Evolutionary conservation across 1,140 invertebrate species (phyloP), one percentile per base, ranked within the genome.

Genomic region (Phortica variegata): DNA sequence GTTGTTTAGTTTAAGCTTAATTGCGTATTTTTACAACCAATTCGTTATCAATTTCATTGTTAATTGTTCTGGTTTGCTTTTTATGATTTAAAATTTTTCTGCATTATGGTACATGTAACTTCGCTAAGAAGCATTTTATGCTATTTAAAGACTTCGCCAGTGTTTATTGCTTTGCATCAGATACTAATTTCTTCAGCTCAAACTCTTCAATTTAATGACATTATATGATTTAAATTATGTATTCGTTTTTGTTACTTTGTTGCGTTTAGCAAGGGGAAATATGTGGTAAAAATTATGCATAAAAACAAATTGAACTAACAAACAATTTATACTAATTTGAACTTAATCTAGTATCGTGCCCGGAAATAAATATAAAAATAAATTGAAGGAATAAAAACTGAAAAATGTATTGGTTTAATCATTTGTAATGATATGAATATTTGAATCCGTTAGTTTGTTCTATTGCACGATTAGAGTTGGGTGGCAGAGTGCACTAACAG

Each of bases 111-210:
- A 26, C 5, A 6, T 26, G 10, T 26, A 6, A 56, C 50, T 58
- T 46, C 51, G 56, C 57, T 51, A 42, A 65, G 54, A 52, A 63
- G 65, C 63, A 68, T 68, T 68, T 55, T 45, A 68, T 68, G 63
- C 65, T 58, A 68, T 68, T 68, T 60, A n/a, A n/a, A n/a, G n/a
- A n/a, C n/a, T 66, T 66, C 57, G 54, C 37, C 40, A 49, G n/a
- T 47, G 56, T 60, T 65, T 63, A 62, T 68, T 63, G 57, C 57
- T 60, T 57, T 55, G 29, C 45, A n/a, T n/a, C n/a, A n/a, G n/a
- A n/a, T n/a, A n/a, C n/a, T n/a, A n/a, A n/a, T n/a, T n/a, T n/a
- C n/a, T n/a, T n/a, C n/a, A n/a, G n/a, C n/a, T n/a, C n/a, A n/a
- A n/a, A n/a, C n/a, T n/a, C n/a, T n/a, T n/a, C n/a, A n/a, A n/a